Conservation (phyloP, 2,797 vertebrate species). For the Notoglanidium macrostoma region DNA sequence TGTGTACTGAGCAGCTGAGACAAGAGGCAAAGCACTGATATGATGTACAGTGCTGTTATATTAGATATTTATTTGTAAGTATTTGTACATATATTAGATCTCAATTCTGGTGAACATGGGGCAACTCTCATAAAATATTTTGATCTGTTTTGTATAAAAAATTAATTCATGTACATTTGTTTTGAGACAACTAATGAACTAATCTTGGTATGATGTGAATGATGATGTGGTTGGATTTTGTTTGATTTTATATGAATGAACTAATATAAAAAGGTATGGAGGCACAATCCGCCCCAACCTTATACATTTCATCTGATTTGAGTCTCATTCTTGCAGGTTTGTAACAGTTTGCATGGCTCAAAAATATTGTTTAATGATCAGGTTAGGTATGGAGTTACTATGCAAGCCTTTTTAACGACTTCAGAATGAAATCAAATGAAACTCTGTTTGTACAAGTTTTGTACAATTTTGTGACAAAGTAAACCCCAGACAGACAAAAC, state of each 20-base stretch:
- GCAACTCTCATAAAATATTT: neutral
- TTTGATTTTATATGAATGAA: neutral
- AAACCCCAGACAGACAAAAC: constrained; percentile 33
- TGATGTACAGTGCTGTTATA: neutral
- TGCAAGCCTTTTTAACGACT: neutral
- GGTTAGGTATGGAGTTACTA: neutral
- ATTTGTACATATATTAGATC: neutral
- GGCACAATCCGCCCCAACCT: neutral
- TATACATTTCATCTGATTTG: neutral
- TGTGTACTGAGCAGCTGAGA: constrained; percentile 18
- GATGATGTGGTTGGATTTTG: neutral
- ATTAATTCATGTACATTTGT: neutral
- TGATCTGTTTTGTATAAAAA: neutral
- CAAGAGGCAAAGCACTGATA: neutral
- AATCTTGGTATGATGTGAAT: neutral
- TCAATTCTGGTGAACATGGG: neutral
- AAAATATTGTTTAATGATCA: neutral
- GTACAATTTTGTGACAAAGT: constrained; percentile 29
- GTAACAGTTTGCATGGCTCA: neutral
- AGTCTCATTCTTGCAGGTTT: neutral
- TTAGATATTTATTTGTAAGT: neutral
- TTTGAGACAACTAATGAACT: neutral
- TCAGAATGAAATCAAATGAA: neutral
- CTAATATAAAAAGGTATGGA: neutral
- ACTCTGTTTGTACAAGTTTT: neutral